phyloP scores from a whole-genome alignment of 2,113 vertebrate genomes.

The Turdus rufiventris region DNA sequence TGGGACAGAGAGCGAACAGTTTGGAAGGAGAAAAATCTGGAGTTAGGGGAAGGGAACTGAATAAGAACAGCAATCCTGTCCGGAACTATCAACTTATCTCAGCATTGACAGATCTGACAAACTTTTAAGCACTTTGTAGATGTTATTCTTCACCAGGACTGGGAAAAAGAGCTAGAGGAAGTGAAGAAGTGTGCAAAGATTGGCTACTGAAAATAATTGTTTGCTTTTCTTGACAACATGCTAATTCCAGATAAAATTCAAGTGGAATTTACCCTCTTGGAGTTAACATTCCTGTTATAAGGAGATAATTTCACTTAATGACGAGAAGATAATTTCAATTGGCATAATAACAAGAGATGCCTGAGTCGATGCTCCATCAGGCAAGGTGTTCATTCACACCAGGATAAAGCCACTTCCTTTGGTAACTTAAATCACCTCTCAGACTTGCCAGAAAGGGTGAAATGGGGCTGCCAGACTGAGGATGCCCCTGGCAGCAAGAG shows the following conservation, averaged over 20 bases:
- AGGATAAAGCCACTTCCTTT: neutral
- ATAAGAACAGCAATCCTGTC: neutral
- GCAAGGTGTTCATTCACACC: accelerated
- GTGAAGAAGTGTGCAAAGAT: neutral
- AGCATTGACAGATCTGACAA: neutral
- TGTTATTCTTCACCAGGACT: neutral
- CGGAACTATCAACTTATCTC: neutral
- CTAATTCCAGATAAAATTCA: neutral
- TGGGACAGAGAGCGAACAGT: accelerated
- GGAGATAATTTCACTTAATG: neutral
- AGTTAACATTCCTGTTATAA: neutral
- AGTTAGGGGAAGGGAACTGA: neutral
- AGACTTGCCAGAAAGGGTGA: neutral
- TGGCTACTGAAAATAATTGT: neutral
- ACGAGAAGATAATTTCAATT: neutral
- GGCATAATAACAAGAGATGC: neutral
- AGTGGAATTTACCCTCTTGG: neutral
- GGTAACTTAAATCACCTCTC: neutral
- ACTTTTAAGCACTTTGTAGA: accelerated
- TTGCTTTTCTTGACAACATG: neutral
- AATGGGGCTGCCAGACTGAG: neutral
- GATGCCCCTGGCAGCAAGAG: no score
- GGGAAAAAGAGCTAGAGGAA: neutral
- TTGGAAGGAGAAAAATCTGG: neutral
- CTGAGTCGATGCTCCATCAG: neutral